phyloP scores from a whole-genome alignment of 2,888 invertebrate genomes.

The Cryptus armator region DNA sequence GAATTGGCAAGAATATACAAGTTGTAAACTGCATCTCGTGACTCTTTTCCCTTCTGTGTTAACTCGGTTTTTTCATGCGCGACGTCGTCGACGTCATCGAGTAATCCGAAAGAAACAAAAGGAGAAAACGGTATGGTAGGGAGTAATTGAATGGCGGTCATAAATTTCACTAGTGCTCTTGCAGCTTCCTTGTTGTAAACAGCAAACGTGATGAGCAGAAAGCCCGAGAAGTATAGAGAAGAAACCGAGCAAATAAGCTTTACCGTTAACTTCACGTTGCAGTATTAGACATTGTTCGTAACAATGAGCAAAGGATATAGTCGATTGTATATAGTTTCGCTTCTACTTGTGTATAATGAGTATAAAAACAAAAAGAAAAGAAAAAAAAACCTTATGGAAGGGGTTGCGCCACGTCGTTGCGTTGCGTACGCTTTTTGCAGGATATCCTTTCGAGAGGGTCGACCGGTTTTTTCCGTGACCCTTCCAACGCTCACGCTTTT shows the following conservation, averaged over 20 bases:
- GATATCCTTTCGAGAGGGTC: conserved; percentile 12
- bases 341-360: background rate
- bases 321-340: conserved; percentile 20
- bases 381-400: background rate
- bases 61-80: background rate
- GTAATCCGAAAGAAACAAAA: conserved; percentile 19
- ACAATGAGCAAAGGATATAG: conserved; percentile 34
- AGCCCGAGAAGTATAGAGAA: background rate
- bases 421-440: conserved; percentile 6
- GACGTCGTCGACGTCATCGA: conserved; percentile 18
- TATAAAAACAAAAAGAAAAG: no score
- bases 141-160: conserved; percentile 52
- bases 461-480: background rate
- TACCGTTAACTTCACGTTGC: background rate
- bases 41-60: background rate
- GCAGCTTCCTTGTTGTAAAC: background rate
- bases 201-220: conserved; percentile 47
- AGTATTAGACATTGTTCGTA: conserved; percentile 24
- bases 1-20: background rate
- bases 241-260: conserved; percentile 4
- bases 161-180: conserved; percentile 16
- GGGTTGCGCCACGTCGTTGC: background rate
- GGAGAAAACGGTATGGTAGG: background rate
- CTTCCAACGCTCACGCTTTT: background rate
- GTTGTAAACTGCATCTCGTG: background rate